Evolutionary conservation across 2,797 vertebrate genomes (phyloP).

Genomic region (Morelia viridis): DNA sequence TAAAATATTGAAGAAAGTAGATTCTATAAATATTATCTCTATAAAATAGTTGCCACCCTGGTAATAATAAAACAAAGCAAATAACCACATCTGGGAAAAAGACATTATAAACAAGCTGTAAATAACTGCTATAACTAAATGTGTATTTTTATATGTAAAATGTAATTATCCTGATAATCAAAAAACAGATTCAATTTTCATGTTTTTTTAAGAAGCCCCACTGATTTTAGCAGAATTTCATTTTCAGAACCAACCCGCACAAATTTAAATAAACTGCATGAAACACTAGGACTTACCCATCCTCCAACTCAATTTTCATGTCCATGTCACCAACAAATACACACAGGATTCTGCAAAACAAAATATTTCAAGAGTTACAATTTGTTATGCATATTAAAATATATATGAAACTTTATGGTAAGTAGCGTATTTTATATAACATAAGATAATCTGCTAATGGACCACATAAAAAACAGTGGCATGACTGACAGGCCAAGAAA

Average conservation of each 20-base stretch:
- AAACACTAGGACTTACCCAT: conserved; percentile 66
- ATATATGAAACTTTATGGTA: not conserved
- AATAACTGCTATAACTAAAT: not conserved
- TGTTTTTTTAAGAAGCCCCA: not conserved
- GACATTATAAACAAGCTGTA: not conserved
- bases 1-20: conserved; percentile 18
- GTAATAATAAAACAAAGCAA: not conserved
- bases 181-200: not conserved
- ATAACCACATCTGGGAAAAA: not conserved
- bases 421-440: not conserved
- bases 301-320: conserved; percentile 48
- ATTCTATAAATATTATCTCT: not conserved
- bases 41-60: not conserved
- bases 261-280: not conserved
- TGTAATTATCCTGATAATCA: not conserved
- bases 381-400: not conserved
- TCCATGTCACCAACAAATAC: conserved; percentile 73
- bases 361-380: not conserved
- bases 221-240: not conserved
- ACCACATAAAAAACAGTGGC: not conserved
- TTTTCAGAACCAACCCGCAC: not conserved
- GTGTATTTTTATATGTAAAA: not conserved
- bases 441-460: not conserved
- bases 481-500: not conserved
- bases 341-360: conserved; percentile 71